Evolutionary conservation across 64 coral and sea anemone genomes (phyloP).

Genomic region (Orbicella faveolata): DNA sequence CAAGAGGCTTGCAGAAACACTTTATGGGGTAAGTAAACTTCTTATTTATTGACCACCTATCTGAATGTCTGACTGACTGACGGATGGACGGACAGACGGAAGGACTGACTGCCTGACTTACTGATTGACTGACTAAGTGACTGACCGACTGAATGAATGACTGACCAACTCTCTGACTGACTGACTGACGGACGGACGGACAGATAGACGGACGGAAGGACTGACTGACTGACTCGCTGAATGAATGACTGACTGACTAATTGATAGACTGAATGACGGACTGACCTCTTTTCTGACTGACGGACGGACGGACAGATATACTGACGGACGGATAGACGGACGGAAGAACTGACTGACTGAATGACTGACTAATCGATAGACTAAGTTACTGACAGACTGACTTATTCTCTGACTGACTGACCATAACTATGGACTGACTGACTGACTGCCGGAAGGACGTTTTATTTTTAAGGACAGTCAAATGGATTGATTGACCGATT

Average conservation of each 20-base stretch:
- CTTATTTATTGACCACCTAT: too few relatives aligned
- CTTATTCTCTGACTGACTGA: background rate
- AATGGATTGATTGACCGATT: too few relatives aligned
- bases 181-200: background rate
- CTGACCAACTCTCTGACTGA: too few relatives aligned
- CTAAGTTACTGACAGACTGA: too few relatives aligned
- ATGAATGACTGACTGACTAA: background rate
- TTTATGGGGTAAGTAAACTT: slow-evolving; percentile 22
- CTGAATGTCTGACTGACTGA: background rate
- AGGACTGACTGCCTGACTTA: background rate
- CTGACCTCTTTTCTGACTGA: too few relatives aligned
- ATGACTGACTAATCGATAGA: background rate
- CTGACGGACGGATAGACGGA: too few relatives aligned
- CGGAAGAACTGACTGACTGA: background rate
- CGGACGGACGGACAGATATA: too few relatives aligned
- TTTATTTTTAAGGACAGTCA: too few relatives aligned
- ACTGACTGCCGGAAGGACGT: background rate
- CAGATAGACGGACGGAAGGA: too few relatives aligned
- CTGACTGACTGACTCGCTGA: background rate
- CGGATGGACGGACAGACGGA: too few relatives aligned
- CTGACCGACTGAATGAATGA: background rate
- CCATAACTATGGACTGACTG: background rate
- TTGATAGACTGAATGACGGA: background rate
- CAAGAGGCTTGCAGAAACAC: slow-evolving; percentile 11
- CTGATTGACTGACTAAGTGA: background rate